Base-by-base conservation (phyloP, 2,888 invertebrate genomes). In the Gnatocerus cornutus region DNA sequence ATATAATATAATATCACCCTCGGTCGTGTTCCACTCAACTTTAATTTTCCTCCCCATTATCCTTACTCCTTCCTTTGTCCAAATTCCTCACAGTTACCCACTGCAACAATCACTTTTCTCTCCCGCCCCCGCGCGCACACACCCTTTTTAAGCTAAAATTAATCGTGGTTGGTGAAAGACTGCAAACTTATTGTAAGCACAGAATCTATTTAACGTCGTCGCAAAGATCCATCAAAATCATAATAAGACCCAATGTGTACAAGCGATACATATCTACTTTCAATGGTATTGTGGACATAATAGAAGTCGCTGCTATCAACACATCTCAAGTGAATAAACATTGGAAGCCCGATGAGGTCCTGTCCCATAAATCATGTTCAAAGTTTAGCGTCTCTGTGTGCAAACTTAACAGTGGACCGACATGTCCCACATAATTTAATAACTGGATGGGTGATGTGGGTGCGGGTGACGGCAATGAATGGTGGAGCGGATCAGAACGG, bases 301-400 rank as follows among this genome's bases (percentile, higher is more conserved):
- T 71, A 55, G 52, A 55, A 69, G 52, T 65, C 45, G 59, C 43
- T 41, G 59, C 56, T 52, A 63, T 67, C 63, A 63, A 71, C 67
- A 71, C 61, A 71, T 70, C 58, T 70, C 56, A 33, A 62, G 56
- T 52, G 70, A 67, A 71, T 67, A 71, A 71, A 71, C 70, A 71
- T 71, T 67, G 59, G 56, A 46, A 56, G 55, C 45, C 50, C 66
- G 65, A 69, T 29, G 63, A 63, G 63, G 58, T 62, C 33, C 46
- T 50, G 14, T 27, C 59, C 41, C 64, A 69, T 59, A 69, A 69
- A 64, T 69, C 64, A 64, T 65, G 69, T 43, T 45, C 9, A 43
- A 43, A 46, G 50, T 68, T 68, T 16, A 29, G 43, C 39, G 41
- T 62, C 62, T 64, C 21, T 21, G 9, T 13, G 21, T 58, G 48